Evolutionary conservation across 2,797 vertebrate genomes (phyloP), one percentile per base, ranked within the genome.

Genomic region (Toxotes lorentzi): DNA sequence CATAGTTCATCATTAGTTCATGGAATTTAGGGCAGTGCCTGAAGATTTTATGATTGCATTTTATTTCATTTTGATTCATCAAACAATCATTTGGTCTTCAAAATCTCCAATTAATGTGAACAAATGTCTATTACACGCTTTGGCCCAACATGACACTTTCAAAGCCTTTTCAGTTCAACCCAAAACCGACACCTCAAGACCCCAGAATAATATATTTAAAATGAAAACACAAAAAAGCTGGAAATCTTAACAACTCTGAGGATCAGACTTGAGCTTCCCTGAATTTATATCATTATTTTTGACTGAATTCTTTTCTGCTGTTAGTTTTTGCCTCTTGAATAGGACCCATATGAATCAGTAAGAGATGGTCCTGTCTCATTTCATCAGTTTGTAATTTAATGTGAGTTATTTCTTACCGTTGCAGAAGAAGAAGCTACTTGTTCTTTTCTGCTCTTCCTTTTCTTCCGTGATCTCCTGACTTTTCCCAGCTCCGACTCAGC

Each of bases 371-470:
- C 5, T 17, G 16, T 71, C 41, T 73, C 4, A 48, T 68, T 7
- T 45, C 21, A 73, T 47, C 7, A 54, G 34, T 35, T 50, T 65
- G 4, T 40, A 17, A 17, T 50, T 64, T 19, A 8, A 65, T 45
- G 4, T 14, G 3, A 50, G 17, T 57, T 64, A 23, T 60, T 72
- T 78, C 90, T 93, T 74, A 95, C 93, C 81, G 24, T 67, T 47
- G 64, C 34, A 79, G 76, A 68, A 56, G 81, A 81, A 50, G 74
- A 78, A 11, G 53, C 17, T 19, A 19, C n/a, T 1, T 62, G 40
- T n/a, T 89, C 83, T 71, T 64, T 90, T 70, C 87, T 92, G 51
- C 67, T 92, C 69, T 75, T 93, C 65, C 64, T 89, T 67, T 88
- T 93, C 82, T 60, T 90, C 40, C 75, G 82, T 7, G 84, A 77